phyloP scores from a whole-genome alignment of 1,140 invertebrate species.

The Drosophila kanapiae region DNA sequence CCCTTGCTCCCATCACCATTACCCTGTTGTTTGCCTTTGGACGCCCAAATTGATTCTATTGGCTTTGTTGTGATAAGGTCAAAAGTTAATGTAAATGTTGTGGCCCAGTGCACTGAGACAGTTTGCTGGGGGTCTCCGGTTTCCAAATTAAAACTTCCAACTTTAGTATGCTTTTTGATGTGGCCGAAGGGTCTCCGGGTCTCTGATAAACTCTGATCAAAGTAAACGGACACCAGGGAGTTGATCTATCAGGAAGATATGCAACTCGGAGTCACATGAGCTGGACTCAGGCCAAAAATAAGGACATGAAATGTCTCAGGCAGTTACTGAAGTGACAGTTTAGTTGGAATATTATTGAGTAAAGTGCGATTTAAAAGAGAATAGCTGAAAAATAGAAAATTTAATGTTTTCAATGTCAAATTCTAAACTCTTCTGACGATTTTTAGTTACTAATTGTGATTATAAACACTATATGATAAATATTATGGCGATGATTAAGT shows the following conservation, averaged over 20 bases:
- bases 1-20: conserved; percentile 3
- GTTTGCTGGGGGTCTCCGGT: conserved; percentile 47
- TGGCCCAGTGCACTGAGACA: conserved; percentile 68
- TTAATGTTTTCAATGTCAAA: too few species aligned
- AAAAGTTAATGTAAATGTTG: conserved; percentile 82
- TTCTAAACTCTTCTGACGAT: too few species aligned
- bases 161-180: conserved; percentile 50
- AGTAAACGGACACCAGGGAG: conserved; percentile 34
- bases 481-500: too few species aligned
- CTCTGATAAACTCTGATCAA: conserved; percentile 59
- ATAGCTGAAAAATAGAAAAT: too few species aligned
- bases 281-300: not conserved
- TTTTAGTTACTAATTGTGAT: too few species aligned
- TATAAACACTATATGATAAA: too few species aligned
- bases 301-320: not conserved
- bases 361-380: not conserved
- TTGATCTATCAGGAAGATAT: conserved; percentile 31
- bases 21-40: conserved; percentile 34
- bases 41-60: conserved; percentile 75
- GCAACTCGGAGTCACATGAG: conserved; percentile 12
- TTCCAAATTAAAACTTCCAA: conserved; percentile 74
- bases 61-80: conserved; percentile 80
- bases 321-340: conserved; percentile 3
- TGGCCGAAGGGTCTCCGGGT: conserved; percentile 23
- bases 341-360: not conserved